A percentile compares a stretch with the other conserved stretches of the same genome.
phyloP scores from a whole-genome alignment of 2,888 invertebrate species.

The Drosophila affinis region DNA sequence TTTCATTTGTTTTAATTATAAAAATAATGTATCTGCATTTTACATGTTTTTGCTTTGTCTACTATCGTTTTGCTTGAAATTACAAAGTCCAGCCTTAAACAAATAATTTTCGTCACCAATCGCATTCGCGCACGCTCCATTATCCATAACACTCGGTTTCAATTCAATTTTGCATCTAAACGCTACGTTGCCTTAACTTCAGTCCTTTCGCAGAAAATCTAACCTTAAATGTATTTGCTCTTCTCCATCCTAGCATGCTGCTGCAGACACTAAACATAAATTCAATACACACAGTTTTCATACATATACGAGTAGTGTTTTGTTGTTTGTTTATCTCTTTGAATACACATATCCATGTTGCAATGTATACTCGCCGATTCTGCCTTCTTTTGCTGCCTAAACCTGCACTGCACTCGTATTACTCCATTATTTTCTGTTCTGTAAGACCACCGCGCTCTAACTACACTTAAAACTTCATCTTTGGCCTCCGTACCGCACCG shows the following conservation, averaged over 20 bases:
- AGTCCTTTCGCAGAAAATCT: slow-evolving; percentile 81
- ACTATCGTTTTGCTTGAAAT: slow-evolving; percentile 65
- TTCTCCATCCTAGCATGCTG: slow-evolving; percentile 49
- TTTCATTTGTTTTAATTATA: slow-evolving; percentile 60
- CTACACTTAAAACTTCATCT: slow-evolving; percentile 60
- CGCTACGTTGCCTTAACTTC: slow-evolving; percentile 82
- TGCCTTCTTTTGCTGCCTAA: slow-evolving; percentile 20
- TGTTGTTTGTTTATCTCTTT: slow-evolving; percentile 14
- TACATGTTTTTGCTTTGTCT: slow-evolving; percentile 39
- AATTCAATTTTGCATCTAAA: slow-evolving; percentile 76
- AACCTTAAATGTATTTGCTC: slow-evolving; percentile 77
- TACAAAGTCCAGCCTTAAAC: slow-evolving; percentile 72
- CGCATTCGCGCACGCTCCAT: slow-evolving; percentile 65
- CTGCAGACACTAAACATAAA: slow-evolving; percentile 74
- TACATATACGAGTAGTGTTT: slow-evolving; percentile 14
- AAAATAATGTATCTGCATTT: slow-evolving; percentile 61
- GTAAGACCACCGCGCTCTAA: slow-evolving; percentile 51
- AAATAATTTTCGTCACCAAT: slow-evolving; percentile 62
- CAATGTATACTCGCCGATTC: slow-evolving; percentile 33
- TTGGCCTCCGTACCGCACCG: slow-evolving; percentile 47
- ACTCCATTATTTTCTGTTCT: slow-evolving; percentile 17
- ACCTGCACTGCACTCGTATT: slow-evolving; percentile 4
- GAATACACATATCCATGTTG: slow-evolving; percentile 42
- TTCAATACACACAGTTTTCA: slow-evolving; percentile 58
- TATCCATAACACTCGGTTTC: slow-evolving; percentile 73